phyloP scores from a whole-genome alignment of 2,888 invertebrate species.

The Ectemnius cavifrons region DNA sequence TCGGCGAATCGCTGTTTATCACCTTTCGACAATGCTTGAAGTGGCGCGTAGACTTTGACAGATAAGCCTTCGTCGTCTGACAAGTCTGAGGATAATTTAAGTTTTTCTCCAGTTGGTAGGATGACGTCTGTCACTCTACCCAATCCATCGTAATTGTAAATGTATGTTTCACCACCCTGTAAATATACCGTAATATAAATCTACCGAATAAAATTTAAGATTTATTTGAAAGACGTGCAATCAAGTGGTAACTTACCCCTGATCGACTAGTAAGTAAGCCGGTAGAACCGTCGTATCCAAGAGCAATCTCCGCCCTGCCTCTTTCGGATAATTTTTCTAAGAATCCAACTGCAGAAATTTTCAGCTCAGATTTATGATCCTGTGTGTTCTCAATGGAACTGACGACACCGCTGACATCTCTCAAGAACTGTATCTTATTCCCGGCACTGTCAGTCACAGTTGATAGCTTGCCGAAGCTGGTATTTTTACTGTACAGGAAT shows the following conservation, averaged over 20 bases:
- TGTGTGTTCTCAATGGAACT: conserved; percentile 97
- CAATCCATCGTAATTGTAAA: conserved; percentile 94
- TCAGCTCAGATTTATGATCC: conserved; percentile 94
- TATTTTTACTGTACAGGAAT: conserved; percentile 97
- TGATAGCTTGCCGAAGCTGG: conserved; percentile 95
- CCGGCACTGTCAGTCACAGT: conserved; percentile 97
- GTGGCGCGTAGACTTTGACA: conserved; percentile 84
- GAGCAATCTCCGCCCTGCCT: conserved; percentile 91
- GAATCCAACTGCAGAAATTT: conserved; percentile 95
- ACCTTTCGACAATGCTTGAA: conserved; percentile 80
- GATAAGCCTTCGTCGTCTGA: conserved; percentile 88
- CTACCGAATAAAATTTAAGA: not conserved
- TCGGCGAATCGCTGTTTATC: conserved; percentile 80
- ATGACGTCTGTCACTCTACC: conserved; percentile 92
- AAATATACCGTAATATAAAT: not conserved
- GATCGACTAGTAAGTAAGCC: conserved; percentile 92
- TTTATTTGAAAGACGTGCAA: not conserved
- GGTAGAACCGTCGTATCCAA: conserved; percentile 94
- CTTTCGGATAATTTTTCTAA: conserved; percentile 93
- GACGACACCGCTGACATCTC: conserved; percentile 95
- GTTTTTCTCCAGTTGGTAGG: conserved; percentile 94
- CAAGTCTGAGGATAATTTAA: conserved; percentile 88
- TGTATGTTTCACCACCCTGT: conserved; percentile 90
- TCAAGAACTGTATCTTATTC: conserved; percentile 92
- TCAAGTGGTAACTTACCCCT: conserved; percentile 80